phyloP scores from a whole-genome alignment of 1,140 invertebrate species.

The Matsumurasca onukii region DNA sequence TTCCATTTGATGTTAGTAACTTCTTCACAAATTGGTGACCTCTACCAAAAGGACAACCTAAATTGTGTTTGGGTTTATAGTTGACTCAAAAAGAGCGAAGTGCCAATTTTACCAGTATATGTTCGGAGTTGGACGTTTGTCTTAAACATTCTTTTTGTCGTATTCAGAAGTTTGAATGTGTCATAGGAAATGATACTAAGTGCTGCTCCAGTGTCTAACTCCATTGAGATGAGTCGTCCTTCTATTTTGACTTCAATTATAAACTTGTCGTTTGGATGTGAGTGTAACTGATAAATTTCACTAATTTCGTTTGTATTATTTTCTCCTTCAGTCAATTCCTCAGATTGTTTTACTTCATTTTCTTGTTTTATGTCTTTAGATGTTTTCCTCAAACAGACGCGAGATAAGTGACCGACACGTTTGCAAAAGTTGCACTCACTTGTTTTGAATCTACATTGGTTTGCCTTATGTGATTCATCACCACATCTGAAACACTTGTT shows the following conservation, averaged over 20 bases:
- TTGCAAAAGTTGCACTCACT: too few species aligned
- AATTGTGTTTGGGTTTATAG: neutral
- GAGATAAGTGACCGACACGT: too few species aligned
- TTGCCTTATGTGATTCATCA: too few species aligned
- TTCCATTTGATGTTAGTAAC: neutral
- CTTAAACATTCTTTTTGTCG: constrained; percentile 12
- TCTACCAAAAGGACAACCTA: neutral
- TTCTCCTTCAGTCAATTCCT: too few species aligned
- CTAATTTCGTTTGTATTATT: too few species aligned
- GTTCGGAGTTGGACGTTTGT: constrained; percentile 30
- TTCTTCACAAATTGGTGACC: neutral
- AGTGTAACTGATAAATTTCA: too few species aligned
- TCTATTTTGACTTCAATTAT: neutral
- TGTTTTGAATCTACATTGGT: too few species aligned
- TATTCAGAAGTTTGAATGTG: neutral
- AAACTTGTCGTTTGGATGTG: neutral
- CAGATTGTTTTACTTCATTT: too few species aligned
- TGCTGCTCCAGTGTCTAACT: neutral
- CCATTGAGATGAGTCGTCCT: neutral
- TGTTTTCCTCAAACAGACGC: too few species aligned
- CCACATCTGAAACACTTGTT: too few species aligned
- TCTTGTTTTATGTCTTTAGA: too few species aligned
- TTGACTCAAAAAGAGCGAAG: neutral
- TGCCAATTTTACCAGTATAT: neutral
- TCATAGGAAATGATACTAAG: neutral